Evolutionary conservation across 2,888 invertebrate genomes (phyloP), one percentile per base, ranked within the genome.

Genomic region (Thecophora atra): DNA sequence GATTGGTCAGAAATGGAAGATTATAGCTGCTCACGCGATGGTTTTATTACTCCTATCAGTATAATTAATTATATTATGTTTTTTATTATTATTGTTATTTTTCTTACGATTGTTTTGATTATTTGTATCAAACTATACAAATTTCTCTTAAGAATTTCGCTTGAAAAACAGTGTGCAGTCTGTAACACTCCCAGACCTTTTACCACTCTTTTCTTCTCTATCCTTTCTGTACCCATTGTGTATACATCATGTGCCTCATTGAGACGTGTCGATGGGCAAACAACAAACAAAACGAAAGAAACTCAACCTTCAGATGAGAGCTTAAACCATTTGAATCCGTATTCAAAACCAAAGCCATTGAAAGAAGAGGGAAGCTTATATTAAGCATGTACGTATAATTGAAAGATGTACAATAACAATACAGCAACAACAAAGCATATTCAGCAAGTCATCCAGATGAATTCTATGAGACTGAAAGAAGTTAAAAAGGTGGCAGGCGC

Each of bases 371-470:
- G 24, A 47, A 67, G 54, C 67, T 28, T 54, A 37, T 54, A 67
- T 67, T 67, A 67, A 54, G 67, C 67, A 54, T 54, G 67, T 30
- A 54, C 54, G 37, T 13, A 67, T 52, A 56, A 52, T 54, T 52
- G 28, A 28, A 66, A 30, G 54, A 24, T 26, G 7, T 19, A 52
- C 65, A 63, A 54, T n/a, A 51, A 51, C 44, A 52, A 65, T 30
- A 65, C 24, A 58, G 13, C 24, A 24, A 13, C 8, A 58, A 11
- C 58, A 54, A 21, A 24, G 19, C 5, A 2, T 11, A 37, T 11
- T 37, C 7, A 47, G 13, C 15, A 47, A 47, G 15, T 47, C 17
- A 21, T 58, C 58, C 2, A 28, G 2, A 54, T 24, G 19, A 1
- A 37, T 37, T 37, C 37, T 37, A 6, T 37, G 37, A 37, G 37